Evolutionary conservation across 2,797 vertebrate species (phyloP), one percentile per base, ranked within the genome.

Genomic region (Eurystomus glaucurus): DNA sequence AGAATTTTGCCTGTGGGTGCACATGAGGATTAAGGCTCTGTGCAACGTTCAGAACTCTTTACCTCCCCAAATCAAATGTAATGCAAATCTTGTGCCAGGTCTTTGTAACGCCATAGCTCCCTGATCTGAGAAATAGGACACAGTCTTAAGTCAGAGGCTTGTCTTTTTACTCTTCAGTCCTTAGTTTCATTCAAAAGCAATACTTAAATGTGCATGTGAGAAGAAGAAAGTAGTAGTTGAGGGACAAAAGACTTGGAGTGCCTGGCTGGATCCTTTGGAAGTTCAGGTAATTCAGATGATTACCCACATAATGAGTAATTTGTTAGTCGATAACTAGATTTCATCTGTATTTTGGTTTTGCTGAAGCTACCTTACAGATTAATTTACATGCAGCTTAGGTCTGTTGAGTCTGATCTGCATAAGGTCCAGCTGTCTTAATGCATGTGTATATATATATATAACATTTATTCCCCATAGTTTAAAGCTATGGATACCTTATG

Each of bases 1-100:
- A 89, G 84, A 95, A 93, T 93, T 92, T 96, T 97, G 96, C 95
- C 90, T 95, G 91, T 93, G 94, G 90, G 93, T 94, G 91, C 96
- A 83, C 70, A 96, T 77, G 45, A 96, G 90, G 88, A 96, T 96
- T 97, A 94, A 94, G 93, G 54, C 77, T 96, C 83, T 81, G 41
- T 92, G 86, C 74, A 84, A 39, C 48, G 50, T 78, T 95, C 90
- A 85, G 68, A 95, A 85, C 69, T 93, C 87, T 93, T 64, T 88
- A 88, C 80, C 64, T 95, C 77, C 96, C 54, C 19, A 68, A 74
- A 85, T 96, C 84, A 91, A 96, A 96, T 78, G 76, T 66, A 94
- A 52, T 62, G 23, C 82, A 85, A 57, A 57, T 80, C 77, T 86
- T 95, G n/a, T 70, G 60, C 64, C 57, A 52, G 71, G 33, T 54